Evolutionary conservation across 2,888 invertebrate genomes (phyloP).

Genomic region (Masnerella sp.): DNA sequence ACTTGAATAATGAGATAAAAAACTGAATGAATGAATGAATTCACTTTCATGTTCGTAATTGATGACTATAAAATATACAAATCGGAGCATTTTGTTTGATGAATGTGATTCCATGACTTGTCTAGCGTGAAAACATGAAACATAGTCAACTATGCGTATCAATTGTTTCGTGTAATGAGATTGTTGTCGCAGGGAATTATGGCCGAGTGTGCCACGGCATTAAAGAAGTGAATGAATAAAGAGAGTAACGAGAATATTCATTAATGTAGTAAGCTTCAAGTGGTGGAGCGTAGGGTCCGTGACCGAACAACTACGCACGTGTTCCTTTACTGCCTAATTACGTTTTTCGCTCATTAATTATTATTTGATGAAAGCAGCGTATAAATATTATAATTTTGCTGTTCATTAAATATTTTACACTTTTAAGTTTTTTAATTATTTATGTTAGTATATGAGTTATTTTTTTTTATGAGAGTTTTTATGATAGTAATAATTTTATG

Average conservation of each 20-base stretch:
- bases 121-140: constrained; percentile 17
- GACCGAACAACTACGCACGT: constrained; percentile 1
- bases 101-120: no score
- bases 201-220: constrained; percentile 5
- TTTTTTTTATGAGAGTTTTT: no score
- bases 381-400: no score
- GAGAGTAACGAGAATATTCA: constrained; percentile 31
- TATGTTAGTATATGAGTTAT: no score
- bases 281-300: constrained; percentile 11
- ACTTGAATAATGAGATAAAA: no score
- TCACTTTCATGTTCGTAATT: constrained; percentile 15
- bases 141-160: constrained; percentile 31
- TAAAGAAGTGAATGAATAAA: constrained; percentile 27
- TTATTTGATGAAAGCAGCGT: no score
- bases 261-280: constrained; percentile 21
- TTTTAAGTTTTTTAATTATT: no score
- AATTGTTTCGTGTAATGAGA: constrained; percentile 36
- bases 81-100: constrained; percentile 6
- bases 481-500: no score
- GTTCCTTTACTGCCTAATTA: neutral
- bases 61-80: constrained; percentile 14
- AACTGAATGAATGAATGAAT: neutral
- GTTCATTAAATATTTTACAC: no score
- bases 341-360: no score
- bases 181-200: constrained; percentile 37